Conservation (phyloP, 2,888 invertebrate species). For the Heteromurus nitidus region DNA sequence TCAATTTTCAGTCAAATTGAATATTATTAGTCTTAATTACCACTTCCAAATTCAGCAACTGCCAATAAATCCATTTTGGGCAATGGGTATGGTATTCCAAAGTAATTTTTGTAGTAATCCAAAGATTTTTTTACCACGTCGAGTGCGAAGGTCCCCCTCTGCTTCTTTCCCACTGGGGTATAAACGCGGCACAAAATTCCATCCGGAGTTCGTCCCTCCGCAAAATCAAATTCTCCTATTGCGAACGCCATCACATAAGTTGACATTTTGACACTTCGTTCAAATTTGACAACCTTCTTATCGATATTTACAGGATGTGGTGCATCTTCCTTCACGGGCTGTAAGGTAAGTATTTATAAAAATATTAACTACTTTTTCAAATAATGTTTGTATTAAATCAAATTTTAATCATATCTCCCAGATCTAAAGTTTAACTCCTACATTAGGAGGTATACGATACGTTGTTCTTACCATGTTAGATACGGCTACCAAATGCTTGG, state of each 20-base stretch:
- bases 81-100: conserved; percentile 78
- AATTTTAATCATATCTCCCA: neutral
- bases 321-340: conserved; percentile 76
- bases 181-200: conserved; percentile 74
- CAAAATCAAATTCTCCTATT: conserved; percentile 79
- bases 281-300: conserved; percentile 82
- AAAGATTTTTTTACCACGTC: conserved; percentile 78
- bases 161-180: conserved; percentile 77
- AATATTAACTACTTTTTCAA: neutral
- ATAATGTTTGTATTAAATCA: neutral
- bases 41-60: conserved; percentile 79
- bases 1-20: neutral
- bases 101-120: conserved; percentile 79
- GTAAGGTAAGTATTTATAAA: conserved; percentile 54
- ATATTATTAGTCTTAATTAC: conserved; percentile 74
- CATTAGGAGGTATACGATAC: conserved; percentile 4
- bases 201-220: conserved; percentile 77
- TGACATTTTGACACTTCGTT: conserved; percentile 79
- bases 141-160: conserved; percentile 78
- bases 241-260: conserved; percentile 79
- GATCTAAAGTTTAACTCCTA: no score
- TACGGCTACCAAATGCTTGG: conserved; percentile 87
- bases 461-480: conserved; percentile 94
- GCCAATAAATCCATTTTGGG: conserved; percentile 80
- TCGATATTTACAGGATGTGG: conserved; percentile 75